phyloP scores from a whole-genome alignment of 2,797 vertebrate genomes.

The Epinephelus malabaricus region DNA sequence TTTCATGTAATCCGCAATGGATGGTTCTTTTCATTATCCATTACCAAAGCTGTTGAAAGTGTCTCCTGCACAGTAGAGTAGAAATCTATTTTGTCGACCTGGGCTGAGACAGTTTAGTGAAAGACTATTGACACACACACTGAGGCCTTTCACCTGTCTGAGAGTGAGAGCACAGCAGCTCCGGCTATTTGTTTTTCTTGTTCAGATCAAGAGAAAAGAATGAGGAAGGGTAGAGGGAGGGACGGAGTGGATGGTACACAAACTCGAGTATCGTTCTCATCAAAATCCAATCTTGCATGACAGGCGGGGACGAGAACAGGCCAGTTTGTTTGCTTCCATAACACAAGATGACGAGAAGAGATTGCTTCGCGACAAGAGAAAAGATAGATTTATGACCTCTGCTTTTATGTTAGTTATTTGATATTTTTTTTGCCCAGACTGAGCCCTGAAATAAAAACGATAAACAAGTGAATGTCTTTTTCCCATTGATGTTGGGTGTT shows the following conservation, averaged over 20 bases:
- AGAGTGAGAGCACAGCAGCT: conserved; percentile 25
- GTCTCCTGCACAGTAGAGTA: not conserved
- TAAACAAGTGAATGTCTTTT: conserved; percentile 41
- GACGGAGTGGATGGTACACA: conserved; percentile 27
- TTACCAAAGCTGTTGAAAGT: conserved; percentile 16
- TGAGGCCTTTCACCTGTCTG: conserved; percentile 36
- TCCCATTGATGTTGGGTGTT: conserved; percentile 1
- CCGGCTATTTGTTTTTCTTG: conserved; percentile 28
- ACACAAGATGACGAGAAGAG: conserved; percentile 67
- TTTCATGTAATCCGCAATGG: conserved; percentile 23
- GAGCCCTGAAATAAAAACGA: conserved; percentile 31
- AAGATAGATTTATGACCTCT: conserved; percentile 58
- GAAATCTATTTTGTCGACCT: conserved; percentile 13
- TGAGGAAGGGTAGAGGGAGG: not conserved
- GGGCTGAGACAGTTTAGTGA: conserved; percentile 8
- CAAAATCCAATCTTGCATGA: conserved; percentile 73
- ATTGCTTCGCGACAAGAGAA: conserved; percentile 50
- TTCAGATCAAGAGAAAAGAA: conserved; percentile 31
- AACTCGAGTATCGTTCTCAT: conserved; percentile 68
- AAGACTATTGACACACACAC: conserved; percentile 4
- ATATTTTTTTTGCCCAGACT: conserved; percentile 34
- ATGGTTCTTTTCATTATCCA: conserved; percentile 3
- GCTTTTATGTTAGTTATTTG: conserved; percentile 54
- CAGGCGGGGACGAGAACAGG: conserved; percentile 54
- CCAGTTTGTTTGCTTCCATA: conserved; percentile 69